phyloP scores from a whole-genome alignment of 2,797 vertebrate species.

The Alosa sapidissima region DNA sequence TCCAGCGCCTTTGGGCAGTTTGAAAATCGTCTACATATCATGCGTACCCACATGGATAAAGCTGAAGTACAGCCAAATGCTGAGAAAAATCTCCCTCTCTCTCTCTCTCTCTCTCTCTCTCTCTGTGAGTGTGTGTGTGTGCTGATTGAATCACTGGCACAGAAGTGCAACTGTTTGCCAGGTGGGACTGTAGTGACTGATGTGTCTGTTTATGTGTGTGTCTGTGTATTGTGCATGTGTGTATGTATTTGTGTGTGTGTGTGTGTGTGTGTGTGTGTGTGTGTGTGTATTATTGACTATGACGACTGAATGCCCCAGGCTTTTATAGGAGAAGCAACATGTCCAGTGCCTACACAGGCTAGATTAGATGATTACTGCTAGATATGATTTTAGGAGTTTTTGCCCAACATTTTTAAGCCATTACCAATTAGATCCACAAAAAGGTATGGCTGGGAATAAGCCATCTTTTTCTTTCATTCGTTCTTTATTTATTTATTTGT shows the following conservation, averaged over 20 bases:
- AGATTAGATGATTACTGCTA: no score
- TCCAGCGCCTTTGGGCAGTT: constrained; percentile 38
- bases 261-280: constrained; percentile 34
- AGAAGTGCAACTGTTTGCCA: background rate
- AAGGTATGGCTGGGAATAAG: background rate
- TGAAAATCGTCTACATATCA: constrained; percentile 36
- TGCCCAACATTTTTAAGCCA: background rate
- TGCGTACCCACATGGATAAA: background rate
- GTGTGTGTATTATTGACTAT: constrained; percentile 22
- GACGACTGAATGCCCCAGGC: background rate
- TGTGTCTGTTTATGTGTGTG: background rate
- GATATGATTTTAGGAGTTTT: background rate
- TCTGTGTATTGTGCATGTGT: background rate
- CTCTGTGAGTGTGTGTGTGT: background rate
- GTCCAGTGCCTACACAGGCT: no score
- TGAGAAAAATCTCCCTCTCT: background rate
- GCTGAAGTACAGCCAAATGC: background rate
- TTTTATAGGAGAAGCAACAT: background rate
- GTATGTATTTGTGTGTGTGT: background rate
- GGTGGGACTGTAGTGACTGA: background rate
- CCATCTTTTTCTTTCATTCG: constrained; percentile 42
- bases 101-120: background rate
- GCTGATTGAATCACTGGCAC: background rate
- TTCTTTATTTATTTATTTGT: background rate
- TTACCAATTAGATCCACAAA: background rate